A percentile compares a stretch with the other conserved stretches of the same genome.
Evolutionary conservation across 2,888 invertebrate species (phyloP).

Genomic region (Ferrisia virgata): DNA sequence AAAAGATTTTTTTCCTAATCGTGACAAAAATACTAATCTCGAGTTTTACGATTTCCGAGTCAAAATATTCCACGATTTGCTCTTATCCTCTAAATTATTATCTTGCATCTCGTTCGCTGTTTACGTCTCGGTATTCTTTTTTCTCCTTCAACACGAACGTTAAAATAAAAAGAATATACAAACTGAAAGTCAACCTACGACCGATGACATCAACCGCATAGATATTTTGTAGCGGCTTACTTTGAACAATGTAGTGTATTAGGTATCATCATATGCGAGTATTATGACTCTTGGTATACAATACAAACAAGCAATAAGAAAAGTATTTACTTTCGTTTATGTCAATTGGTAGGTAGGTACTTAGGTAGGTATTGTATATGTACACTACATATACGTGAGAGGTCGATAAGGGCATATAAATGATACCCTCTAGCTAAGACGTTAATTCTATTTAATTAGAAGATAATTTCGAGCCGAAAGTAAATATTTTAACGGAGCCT

Average conservation of each 20-base stretch:
- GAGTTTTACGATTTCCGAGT: too few relatives aligned
- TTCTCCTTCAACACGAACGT: not conserved
- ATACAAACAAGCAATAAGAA: not conserved
- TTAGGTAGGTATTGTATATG: too few relatives aligned
- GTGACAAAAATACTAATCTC: too few relatives aligned
- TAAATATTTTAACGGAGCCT: not conserved
- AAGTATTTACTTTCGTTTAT: not conserved
- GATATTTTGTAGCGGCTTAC: not conserved
- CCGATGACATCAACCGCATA: not conserved
- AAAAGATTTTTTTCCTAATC: too few relatives aligned
- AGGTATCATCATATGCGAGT: too few relatives aligned
- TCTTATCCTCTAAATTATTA: not conserved
- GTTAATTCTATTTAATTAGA: slow-evolving; percentile 3
- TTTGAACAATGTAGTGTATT: not conserved
- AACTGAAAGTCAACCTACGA: not conserved
- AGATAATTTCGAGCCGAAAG: not conserved
- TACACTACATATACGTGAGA: not conserved
- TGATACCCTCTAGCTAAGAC: not conserved
- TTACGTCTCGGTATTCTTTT: too few relatives aligned
- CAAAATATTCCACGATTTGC: not conserved
- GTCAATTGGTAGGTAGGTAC: too few relatives aligned
- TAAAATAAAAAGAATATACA: not conserved
- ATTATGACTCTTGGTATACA: not conserved
- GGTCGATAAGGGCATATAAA: not conserved
- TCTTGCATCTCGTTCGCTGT: not conserved